A percentile compares a stretch with the other conserved stretches of the same genome.
Conservation (phyloP, 1,140 invertebrate species). For the Drosophila busckii region DNA sequence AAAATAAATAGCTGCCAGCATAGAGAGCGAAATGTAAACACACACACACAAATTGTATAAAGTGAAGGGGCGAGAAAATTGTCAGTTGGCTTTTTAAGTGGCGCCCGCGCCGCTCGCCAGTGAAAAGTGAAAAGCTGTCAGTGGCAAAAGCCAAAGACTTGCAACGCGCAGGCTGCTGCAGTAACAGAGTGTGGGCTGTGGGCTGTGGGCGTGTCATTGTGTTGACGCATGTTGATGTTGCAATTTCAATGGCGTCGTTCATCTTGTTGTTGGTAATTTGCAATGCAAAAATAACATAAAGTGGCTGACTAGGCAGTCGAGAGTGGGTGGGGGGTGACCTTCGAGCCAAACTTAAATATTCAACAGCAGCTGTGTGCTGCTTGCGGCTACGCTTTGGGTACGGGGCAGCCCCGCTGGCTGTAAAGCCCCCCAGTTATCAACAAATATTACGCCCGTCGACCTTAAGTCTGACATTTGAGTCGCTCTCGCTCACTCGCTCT, state of each 20-base stretch:
- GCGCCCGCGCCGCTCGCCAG: no score
- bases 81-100: constrained; percentile 48
- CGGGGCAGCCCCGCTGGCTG: background rate
- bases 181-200: constrained; percentile 12
- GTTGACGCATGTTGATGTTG: constrained; percentile 55
- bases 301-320: constrained; percentile 14
- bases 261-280: constrained; percentile 55
- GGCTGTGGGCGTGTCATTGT: constrained; percentile 33
- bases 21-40: background rate
- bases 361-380: background rate
- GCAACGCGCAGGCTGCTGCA: constrained; percentile 12
- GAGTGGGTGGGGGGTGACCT: background rate
- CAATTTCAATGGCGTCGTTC: constrained; percentile 37
- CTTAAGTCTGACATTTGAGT: constrained; percentile 13
- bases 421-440: constrained; percentile 17
- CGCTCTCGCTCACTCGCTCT: no score
- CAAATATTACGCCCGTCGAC: background rate
- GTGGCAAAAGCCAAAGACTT: constrained; percentile 33
- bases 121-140: constrained; percentile 8
- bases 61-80: constrained; percentile 46
- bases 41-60: constrained; percentile 26
- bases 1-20: no score
- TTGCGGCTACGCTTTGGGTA: background rate
- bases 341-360: constrained; percentile 16
- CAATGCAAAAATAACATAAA: constrained; percentile 62